phyloP scores from a whole-genome alignment of 2,797 vertebrate species.

The Hapalemur alaotrensis region DNA sequence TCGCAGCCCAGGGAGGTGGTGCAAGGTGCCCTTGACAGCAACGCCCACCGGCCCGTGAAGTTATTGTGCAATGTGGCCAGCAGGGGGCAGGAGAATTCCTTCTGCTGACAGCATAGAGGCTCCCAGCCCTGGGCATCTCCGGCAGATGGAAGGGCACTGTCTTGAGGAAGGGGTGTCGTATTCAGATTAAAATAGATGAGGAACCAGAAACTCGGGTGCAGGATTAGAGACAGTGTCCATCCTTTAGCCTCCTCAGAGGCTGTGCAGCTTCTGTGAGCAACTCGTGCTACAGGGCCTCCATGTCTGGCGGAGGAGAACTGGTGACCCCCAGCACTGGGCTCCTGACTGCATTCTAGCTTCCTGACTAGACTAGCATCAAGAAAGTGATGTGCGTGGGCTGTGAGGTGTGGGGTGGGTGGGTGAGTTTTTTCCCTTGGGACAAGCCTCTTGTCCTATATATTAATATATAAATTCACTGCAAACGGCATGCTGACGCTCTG shows the following conservation, averaged over 20 bases:
- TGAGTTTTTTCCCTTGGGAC: neutral
- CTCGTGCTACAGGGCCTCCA: neutral
- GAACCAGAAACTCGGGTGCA: neutral
- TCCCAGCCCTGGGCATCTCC: neutral
- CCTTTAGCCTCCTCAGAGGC: neutral
- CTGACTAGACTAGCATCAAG: neutral
- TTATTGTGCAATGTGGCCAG: neutral
- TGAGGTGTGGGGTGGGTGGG: too few species aligned
- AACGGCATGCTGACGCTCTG: neutral
- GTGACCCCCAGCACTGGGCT: too few species aligned
- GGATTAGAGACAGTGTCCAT: neutral
- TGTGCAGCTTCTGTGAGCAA: neutral
- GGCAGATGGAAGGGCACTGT: neutral
- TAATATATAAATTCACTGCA: neutral
- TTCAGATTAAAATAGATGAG: neutral
- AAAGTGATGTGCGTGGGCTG: neutral
- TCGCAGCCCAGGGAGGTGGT: accelerated
- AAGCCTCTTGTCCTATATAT: too few species aligned
- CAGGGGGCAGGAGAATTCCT: neutral
- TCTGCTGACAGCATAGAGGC: neutral
- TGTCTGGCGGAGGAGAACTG: neutral
- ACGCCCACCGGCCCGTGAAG: accelerated
- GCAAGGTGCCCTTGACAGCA: too few species aligned
- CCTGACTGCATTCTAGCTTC: neutral
- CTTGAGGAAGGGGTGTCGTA: neutral